Base-by-base conservation (phyloP, 2,888 invertebrate species). In the Therioaphis trifolii region DNA sequence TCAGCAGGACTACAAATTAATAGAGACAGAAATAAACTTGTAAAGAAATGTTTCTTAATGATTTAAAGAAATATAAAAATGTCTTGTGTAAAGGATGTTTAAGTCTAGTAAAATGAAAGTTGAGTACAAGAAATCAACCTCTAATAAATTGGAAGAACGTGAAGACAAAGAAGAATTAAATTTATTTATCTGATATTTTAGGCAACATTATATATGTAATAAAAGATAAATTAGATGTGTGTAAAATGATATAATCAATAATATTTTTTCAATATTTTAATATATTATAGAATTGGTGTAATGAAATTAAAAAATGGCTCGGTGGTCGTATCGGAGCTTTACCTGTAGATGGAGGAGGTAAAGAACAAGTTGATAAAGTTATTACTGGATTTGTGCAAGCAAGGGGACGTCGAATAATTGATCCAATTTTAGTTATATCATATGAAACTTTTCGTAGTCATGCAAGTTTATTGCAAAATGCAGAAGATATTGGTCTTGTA, bases 401-500 rank as follows among this genome's bases (percentile, higher is more conserved):
- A 40, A 93, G 91, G 85, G 93, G 95, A 0, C 91, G 91, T 63
- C 87, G 96, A 18, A 93, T 94, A 86, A 93, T 94, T 0, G 94
- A 93, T 86, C 98, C 99, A 0, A 94, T 99, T 15, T 90, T 99
- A n/a, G 97, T 99, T 79, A 97, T 99, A 85, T 99, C 99, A 0
- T 99, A 99, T 88, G 99, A 99, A 90, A 98, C 98, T 2, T 99
- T 99, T 88, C 93, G 99, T 75, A 92, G 98, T 86, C 98, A 99
- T 88, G 93, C 96, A 0, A 91, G 93, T 80, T 96, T 96, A 84
- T 90, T 99, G 69, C 96, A 97, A 88, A 93, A 93, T 85, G 82
- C 82, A 46, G 94, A 95, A 46, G 95, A 96, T 90, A 95, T 99
- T 35, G 99, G 98, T 24, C 91, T 99, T 85, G 96, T 99, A 0